Evolutionary conservation across 2,113 vertebrate species (phyloP).

Genomic region (Solea senegalensis): DNA sequence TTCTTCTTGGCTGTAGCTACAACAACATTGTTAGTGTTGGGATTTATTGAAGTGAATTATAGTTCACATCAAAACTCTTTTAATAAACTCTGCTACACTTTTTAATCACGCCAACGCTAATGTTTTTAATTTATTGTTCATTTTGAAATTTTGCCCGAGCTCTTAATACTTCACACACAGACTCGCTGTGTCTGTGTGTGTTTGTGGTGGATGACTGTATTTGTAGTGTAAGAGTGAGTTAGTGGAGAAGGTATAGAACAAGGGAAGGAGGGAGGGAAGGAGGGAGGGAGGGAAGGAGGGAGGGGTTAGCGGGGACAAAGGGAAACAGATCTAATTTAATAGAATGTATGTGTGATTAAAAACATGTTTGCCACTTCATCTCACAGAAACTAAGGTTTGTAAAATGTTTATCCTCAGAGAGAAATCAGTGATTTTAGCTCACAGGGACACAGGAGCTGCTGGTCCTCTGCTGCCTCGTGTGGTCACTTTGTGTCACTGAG

Average conservation of each 20-base stretch:
- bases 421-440: no score
- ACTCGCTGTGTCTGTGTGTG: constrained; percentile 14
- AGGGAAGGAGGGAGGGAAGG: neutral
- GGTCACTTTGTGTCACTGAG: no score
- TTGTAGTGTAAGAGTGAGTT: constrained; percentile 46
- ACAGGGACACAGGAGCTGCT: no score
- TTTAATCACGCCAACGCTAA: constrained; percentile 72
- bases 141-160: constrained; percentile 62
- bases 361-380: no score
- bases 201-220: constrained; percentile 14
- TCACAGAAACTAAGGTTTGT: no score
- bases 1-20: constrained; percentile 40
- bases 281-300: neutral
- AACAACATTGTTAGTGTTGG: constrained; percentile 42
- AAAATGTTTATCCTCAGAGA: no score
- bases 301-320: neutral
- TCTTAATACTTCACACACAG: constrained; percentile 52
- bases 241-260: neutral
- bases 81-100: constrained; percentile 67
- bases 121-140: constrained; percentile 77
- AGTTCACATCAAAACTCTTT: constrained; percentile 40
- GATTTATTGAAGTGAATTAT: constrained; percentile 63
- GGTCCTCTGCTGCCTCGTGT: no score
- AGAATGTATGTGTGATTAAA: no score
- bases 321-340: neutral